Percentiles rank a stretch among this genome's conserved stretches.
phyloP scores from a whole-genome alignment of 2,113 vertebrate species.

The Alces alces region DNA sequence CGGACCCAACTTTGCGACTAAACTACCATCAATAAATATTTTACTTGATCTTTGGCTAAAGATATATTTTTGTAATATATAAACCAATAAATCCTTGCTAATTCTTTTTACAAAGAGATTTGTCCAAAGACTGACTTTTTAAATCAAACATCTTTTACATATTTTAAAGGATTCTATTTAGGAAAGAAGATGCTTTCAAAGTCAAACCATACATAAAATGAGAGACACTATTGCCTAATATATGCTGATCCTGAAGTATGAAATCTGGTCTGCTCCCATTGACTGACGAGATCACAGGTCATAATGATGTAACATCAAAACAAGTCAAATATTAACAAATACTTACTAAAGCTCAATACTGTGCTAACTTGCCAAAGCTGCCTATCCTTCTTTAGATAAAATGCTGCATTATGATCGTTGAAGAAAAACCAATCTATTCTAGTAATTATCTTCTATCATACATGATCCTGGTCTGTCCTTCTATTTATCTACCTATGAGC shows the following conservation, averaged over 20 bases:
- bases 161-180: constrained; percentile 17
- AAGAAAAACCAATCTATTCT: background rate
- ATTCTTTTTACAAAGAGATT: background rate
- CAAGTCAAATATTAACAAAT: constrained; percentile 17
- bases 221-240: background rate
- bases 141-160: background rate
- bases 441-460: background rate
- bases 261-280: background rate
- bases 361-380: background rate
- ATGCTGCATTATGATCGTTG: background rate
- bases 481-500: background rate
- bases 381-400: background rate
- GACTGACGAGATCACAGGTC: constrained; percentile 16
- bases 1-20: background rate
- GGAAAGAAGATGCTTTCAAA: constrained; percentile 8
- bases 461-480: background rate
- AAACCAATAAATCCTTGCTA: constrained; percentile 20
- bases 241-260: background rate
- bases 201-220: background rate
- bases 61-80: background rate
- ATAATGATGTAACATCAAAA: background rate
- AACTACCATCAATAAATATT: background rate
- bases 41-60: background rate
- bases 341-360: background rate
- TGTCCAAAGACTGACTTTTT: background rate